Base-by-base conservation (phyloP, 2,888 invertebrate genomes). In the Coecobrya sp. region DNA sequence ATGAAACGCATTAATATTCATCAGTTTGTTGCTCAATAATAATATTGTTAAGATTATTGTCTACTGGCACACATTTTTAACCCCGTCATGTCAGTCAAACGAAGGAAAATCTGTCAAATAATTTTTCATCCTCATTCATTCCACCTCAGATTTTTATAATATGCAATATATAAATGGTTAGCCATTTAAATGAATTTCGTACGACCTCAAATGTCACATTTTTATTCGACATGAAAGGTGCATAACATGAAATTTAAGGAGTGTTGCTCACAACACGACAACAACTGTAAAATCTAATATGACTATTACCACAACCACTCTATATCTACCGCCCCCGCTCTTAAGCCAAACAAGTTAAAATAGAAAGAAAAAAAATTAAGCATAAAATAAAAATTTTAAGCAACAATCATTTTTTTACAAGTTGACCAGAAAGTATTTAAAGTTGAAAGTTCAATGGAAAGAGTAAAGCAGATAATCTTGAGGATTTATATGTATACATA, bases 151-250 rank as follows among this genome's bases (percentile, higher is more conserved):
- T 36, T 36, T 36, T 4, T 36, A 36, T 42, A 22, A 49, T 49
- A 7, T 49, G 76, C 19, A 49, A 49, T 81, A 52, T 22, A n/a
- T n/a, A n/a, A n/a, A n/a, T 81, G 55, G 55, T 81, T 55, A 73
- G 19, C 13, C 16, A 81, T 25, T 55, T 25, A 55, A 27, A 45
- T 73, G 45, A 73, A 13, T 79, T 25, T 79, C 65, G 65, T 27
- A 49, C 65, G 68, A 68, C 65, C 62, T 87, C 65, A 87, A 87
- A 45, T 79, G 73, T 86, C 86, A 36, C 36, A 59, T 76, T 55
- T n/a, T 55, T 81, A 81, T 59, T 76, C 45, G 2, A 19, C 45
- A 76, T 36, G 42, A 76, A 36, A 36, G 36, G 36, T 36, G 36
- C 36, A 36, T 36, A 36, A 36, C 36, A 36, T 36, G 7, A 36